These are phyloP conservation scores for Dromius quadrimaculatus DNA, from an alignment of 2,888 invertebrate species.

Conservation along the genomic window DNA sequence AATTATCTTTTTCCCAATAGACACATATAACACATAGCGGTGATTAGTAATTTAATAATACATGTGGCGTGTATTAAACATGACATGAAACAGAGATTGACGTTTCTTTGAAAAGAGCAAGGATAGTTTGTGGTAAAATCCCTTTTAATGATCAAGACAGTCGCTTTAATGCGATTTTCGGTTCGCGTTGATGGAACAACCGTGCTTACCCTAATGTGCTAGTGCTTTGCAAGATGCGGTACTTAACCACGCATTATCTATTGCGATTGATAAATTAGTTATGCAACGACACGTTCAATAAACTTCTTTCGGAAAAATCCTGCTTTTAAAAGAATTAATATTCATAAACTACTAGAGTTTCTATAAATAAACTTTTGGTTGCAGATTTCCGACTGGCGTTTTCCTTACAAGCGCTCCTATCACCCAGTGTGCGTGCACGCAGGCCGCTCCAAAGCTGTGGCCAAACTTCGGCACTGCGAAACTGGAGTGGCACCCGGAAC, in stretches of 20 bases:
- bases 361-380: too few species aligned
- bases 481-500: constrained; percentile 78
- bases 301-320: constrained; percentile 6
- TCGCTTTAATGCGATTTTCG: neutral
- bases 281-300: constrained; percentile 34
- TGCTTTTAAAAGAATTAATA: too few species aligned
- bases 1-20: neutral
- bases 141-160: too few species aligned
- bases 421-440: constrained; percentile 90
- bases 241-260: constrained; percentile 11
- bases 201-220: neutral
- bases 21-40: neutral
- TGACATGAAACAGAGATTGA: neutral
- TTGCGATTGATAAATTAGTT: constrained; percentile 22
- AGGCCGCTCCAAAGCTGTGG: constrained; percentile 74
- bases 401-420: constrained; percentile 86
- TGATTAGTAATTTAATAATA: constrained; percentile 13
- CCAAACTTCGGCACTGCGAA: constrained; percentile 80
- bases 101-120: constrained; percentile 3
- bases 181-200: neutral
- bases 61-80: neutral
- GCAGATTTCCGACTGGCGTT: constrained; percentile 88
- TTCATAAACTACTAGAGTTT: too few species aligned
- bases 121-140: neutral
- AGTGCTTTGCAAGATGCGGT: neutral